Conservation (phyloP, 2,888 invertebrate genomes). For the Phortica magna region DNA sequence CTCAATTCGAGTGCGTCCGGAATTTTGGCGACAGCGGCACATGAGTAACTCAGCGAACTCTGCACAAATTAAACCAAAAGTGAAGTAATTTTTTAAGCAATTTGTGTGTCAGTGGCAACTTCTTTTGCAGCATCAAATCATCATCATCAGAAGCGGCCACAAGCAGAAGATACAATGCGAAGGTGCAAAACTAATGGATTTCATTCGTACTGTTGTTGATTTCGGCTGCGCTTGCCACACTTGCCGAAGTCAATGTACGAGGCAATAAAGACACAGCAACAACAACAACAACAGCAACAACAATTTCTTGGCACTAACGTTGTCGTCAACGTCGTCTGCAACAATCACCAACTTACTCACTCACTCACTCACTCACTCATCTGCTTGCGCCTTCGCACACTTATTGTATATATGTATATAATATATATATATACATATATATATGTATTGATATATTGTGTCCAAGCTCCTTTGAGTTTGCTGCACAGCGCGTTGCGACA, state of each 20-base stretch:
- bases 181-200: constrained; percentile 74
- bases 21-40: constrained; percentile 74
- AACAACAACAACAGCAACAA: not conserved
- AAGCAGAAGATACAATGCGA: constrained; percentile 66
- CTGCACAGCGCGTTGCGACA: constrained; percentile 59
- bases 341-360: not conserved
- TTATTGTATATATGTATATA: constrained; percentile 33
- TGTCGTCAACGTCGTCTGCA: constrained; percentile 23
- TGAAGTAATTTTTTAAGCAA: constrained; percentile 59
- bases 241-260: constrained; percentile 25
- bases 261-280: not conserved
- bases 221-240: not conserved
- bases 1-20: constrained; percentile 55
- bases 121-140: not conserved
- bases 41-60: constrained; percentile 23
- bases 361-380: constrained; percentile 7
- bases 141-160: constrained; percentile 6
- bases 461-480: constrained; percentile 75
- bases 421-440: constrained; percentile 59
- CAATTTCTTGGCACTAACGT: not conserved
- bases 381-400: constrained; percentile 14
- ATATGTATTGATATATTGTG: constrained; percentile 76
- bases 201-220: constrained; percentile 52
- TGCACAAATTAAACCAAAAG: not conserved
- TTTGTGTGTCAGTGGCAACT: constrained; percentile 49